phyloP scores from a whole-genome alignment of 2,888 invertebrate genomes.

The Tridacna crocea region DNA sequence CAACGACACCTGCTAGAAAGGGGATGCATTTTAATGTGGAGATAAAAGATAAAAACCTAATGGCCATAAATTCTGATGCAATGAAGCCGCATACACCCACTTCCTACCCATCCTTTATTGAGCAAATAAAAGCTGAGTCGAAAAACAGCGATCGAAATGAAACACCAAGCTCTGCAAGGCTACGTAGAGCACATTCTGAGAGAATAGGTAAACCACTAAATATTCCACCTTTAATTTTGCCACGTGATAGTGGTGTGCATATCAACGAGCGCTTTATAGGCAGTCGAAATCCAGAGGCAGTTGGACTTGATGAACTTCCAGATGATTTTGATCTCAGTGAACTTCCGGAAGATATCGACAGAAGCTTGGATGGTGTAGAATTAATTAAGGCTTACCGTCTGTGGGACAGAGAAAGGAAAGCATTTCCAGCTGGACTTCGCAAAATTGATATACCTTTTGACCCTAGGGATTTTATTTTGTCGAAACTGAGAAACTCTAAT shows the following conservation, averaged over 20 bases:
- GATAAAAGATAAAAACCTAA: not conserved
- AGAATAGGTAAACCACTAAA: slow-evolving; percentile 6
- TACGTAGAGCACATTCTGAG: slow-evolving; percentile 2
- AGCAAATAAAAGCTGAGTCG: not conserved
- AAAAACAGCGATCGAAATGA: not conserved
- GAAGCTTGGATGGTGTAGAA: slow-evolving; percentile 51
- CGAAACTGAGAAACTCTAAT: slow-evolving; percentile 35
- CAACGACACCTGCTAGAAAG: slow-evolving; percentile 10
- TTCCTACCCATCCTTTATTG: not conserved
- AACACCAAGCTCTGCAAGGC: not conserved
- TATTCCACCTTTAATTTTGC: slow-evolving; percentile 1
- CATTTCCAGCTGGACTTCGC: slow-evolving; percentile 43
- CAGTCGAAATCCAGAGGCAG: slow-evolving; percentile 19
- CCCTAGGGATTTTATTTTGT: slow-evolving; percentile 21
- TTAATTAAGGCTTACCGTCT: slow-evolving; percentile 54
- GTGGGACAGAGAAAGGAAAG: slow-evolving; percentile 55
- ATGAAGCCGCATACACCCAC: not conserved
- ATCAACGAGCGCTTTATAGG: slow-evolving; percentile 23
- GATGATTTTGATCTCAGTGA: slow-evolving; percentile 47
- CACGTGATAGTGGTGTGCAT: not conserved
- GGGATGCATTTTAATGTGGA: not conserved
- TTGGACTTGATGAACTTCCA: slow-evolving; percentile 28
- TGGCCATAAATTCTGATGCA: not conserved
- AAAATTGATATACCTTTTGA: slow-evolving; percentile 49
- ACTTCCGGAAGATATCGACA: slow-evolving; percentile 47